These are phyloP conservation scores for Botia almorhae DNA, from an alignment of 2,797 vertebrate species.

Conservation along the genomic window DNA sequence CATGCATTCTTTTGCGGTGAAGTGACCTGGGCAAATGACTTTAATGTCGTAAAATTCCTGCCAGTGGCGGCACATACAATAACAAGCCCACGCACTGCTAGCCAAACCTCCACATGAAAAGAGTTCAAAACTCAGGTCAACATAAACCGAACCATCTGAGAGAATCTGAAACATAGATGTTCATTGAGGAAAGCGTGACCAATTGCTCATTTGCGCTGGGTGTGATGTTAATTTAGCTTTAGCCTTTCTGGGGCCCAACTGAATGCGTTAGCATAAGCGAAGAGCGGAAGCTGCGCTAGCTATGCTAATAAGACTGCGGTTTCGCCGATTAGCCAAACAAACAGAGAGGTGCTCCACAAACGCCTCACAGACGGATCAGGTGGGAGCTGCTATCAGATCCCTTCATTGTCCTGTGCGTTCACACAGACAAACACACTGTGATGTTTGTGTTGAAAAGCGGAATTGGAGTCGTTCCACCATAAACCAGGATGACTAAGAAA, in stretches of 20 bases:
- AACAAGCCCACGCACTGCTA: not conserved
- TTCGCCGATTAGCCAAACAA: conserved; percentile 10
- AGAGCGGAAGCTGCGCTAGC: not conserved
- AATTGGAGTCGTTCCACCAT: conserved; percentile 34
- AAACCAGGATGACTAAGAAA: conserved; percentile 46
- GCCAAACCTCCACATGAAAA: not conserved
- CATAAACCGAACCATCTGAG: not conserved
- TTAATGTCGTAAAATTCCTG: too few relatives aligned
- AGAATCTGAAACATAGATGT: not conserved
- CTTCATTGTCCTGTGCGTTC: conserved; percentile 16
- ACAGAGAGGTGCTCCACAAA: conserved; percentile 40
- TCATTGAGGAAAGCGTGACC: not conserved
- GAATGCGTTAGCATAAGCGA: conserved; percentile 2
- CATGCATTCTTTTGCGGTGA: too few relatives aligned
- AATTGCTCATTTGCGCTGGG: conserved; percentile 19
- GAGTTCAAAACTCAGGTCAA: not conserved
- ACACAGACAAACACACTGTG: conserved; percentile 28
- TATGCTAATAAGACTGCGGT: conserved; percentile 14
- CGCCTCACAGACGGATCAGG: conserved; percentile 30
- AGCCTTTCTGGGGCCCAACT: not conserved
- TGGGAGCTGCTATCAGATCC: conserved; percentile 39
- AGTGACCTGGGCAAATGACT: too few relatives aligned
- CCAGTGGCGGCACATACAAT: not conserved
- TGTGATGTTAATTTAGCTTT: conserved; percentile 20
- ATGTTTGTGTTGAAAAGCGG: conserved; percentile 22